Conservation (phyloP, 2,888 invertebrate species). For the Drosophila prostipennis region DNA sequence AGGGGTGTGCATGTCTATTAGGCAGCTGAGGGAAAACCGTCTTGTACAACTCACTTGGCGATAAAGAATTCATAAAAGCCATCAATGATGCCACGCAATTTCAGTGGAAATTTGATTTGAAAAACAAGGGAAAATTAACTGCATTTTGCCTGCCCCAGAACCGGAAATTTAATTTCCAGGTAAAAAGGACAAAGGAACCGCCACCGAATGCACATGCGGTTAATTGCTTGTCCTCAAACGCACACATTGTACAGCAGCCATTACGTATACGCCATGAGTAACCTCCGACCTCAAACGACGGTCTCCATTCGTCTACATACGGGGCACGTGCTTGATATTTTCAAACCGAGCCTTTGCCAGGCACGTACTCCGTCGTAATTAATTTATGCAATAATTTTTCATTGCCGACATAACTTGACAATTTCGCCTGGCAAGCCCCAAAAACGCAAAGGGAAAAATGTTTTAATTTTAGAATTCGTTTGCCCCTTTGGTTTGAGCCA, state of each 20-base stretch:
- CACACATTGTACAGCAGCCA: constrained; percentile 45
- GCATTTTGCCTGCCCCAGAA: not conserved
- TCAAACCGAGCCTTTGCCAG: constrained; percentile 29
- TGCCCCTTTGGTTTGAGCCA: constrained; percentile 22
- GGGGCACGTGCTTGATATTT: constrained; percentile 33
- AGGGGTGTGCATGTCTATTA: constrained; percentile 1
- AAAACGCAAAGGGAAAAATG: constrained; percentile 36
- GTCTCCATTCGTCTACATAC: constrained; percentile 29
- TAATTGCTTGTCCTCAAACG: constrained; percentile 59
- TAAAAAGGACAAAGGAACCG: constrained; percentile 35
- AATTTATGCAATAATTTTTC: constrained; percentile 79
- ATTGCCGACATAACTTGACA: constrained; percentile 74
- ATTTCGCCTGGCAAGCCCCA: constrained; percentile 40
- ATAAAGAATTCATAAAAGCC: not conserved
- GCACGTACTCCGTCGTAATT: constrained; percentile 66
- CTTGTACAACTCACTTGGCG: not conserved
- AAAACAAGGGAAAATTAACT: not conserved
- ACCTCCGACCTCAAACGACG: constrained; percentile 62
- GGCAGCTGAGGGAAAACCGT: too few relatives aligned
- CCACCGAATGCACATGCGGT: constrained; percentile 59
- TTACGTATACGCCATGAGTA: constrained; percentile 54
- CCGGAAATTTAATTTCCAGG: constrained; percentile 18
- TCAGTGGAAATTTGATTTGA: not conserved
- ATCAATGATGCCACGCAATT: not conserved
- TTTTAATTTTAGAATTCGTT: constrained; percentile 62